Evolutionary conservation across 35 echinoderm and acorn worm genomes (phyloP), one percentile per base, ranked within the genome.

Genomic region (Heliocidaris tuberculata): DNA sequence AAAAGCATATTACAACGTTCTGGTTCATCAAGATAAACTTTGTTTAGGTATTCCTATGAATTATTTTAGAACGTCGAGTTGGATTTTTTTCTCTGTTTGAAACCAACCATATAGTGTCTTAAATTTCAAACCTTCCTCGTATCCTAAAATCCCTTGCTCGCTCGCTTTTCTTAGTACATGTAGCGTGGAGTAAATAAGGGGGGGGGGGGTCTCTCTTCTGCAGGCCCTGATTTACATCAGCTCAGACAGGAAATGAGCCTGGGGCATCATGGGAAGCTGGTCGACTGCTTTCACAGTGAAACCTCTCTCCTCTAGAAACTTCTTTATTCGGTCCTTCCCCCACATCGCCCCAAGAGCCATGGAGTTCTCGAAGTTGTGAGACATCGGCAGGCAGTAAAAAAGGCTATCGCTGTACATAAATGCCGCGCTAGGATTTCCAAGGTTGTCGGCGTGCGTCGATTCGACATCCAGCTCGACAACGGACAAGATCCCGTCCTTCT

Each of bases 321-420:
- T 94, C 30, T 70, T 88, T 21, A 94, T 95, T 29, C 94, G 78
- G 85, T 99, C 98, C 60, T 95, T 97, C 0, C 98, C 98, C 98
- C 98, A 99, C 96, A 97, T 96, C 9, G 96, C 96, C 2, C 98
- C 98, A 19, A 99, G 86, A 0, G 97, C 98, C 24, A 95, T 87
- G n/a, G 96, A 96, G 50, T n/a, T 48, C 9, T 96, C 94, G 50
- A 95, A 94, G 50, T 96, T 86, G 49, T 97, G 61, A 9, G 97
- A 97, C 4, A 97, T 96, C 4, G 98, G 97, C 97, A 99, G 96
- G 92, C 98, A 99, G 92, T 99, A 97, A 65, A 99, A 96, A 27
- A 99, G 32, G 85, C 98, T 99, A 59, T 97, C 97, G 86, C 96
- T 97, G 95, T 99, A 99, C 8, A 95, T 96, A 47, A 97, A 88